Base-by-base conservation (phyloP, 2,797 vertebrate species). In the Phyllotis vaccarum region DNA sequence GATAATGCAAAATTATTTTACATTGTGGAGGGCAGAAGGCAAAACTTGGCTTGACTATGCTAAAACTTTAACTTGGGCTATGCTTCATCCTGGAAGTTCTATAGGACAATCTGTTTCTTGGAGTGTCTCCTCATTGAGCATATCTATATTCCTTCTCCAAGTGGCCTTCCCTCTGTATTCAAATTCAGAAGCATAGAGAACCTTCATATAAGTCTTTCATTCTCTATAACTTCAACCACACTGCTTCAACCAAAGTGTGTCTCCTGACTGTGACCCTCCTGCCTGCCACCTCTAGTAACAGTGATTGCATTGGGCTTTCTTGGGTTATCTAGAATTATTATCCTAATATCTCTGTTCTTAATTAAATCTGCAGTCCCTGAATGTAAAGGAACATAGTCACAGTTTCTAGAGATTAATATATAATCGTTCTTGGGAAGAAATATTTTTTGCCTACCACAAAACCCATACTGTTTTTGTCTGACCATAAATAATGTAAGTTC, bases 401-500 rank as follows among this genome's bases (percentile, higher is more conserved):
- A 80, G 34, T 34, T 60, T 90, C 34, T 74, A 37, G 66, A 37
- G 3, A 90, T 64, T 88, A 83, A 46, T 13, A 85, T 49, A 3
- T 74, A 24, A 2, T 74, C 17, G 70, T 75, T 4, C 74, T 76
- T 82, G 19, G 7, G 56, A 43, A 27, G 3, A 2, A 17, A 9
- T 89, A 72, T 79, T 92, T 31, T 89, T 52, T 82, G n/a, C 40
- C 29, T 62, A 40, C 8, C 17, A 82, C 46, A 93, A 74, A 13
- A 31, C 24, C 8, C 14, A 40, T 76, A 74, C 60, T 40, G 80
- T 64, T 76, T 94, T 93, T 89, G 9, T 68, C 1, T 58, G 56
- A 83, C 74, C 21, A 90, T 90, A 72, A 90, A 93, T 89, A 86
- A 8, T 74, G 29, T 66, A 78, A 79, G 68, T 89, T 60, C 52